Conservation (phyloP, 2,113 vertebrate genomes). For the Corythaeola cristata region DNA sequence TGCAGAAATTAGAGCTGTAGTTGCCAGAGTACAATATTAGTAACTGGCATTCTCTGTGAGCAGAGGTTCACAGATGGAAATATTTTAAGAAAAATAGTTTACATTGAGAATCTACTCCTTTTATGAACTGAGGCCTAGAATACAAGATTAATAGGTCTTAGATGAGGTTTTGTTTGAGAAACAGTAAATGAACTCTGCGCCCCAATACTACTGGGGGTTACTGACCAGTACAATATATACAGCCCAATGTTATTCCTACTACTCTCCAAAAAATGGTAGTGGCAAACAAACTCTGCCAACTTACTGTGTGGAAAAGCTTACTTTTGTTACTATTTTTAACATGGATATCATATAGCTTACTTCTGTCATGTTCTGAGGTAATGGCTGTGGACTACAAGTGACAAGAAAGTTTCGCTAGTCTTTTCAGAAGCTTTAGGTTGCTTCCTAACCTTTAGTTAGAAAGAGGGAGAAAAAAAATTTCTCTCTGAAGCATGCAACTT, state of each 20-base stretch:
- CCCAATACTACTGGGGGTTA: neutral
- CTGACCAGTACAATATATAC: neutral
- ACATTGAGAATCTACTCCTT: neutral
- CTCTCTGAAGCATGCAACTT: neutral
- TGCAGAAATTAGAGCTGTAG: neutral
- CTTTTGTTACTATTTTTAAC: neutral
- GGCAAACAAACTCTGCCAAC: neutral
- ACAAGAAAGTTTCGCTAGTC: neutral
- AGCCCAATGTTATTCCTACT: neutral
- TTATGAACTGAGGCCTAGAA: neutral
- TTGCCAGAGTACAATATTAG: neutral
- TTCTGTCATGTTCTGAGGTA: neutral
- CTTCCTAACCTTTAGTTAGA: neutral
- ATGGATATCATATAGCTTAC: neutral
- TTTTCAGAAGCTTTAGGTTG: neutral
- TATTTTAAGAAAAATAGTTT: neutral
- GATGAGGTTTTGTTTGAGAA: neutral
- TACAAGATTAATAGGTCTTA: neutral
- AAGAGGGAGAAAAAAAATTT: neutral
- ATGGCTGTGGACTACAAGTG: neutral
- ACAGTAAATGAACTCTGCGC: neutral
- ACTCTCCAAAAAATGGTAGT: neutral
- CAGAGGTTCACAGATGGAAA: neutral
- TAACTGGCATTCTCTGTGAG: neutral
- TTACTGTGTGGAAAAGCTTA: neutral